These are phyloP conservation scores for Labia minor DNA, from an alignment of 2,888 invertebrate genomes.

Conservation along the genomic window DNA sequence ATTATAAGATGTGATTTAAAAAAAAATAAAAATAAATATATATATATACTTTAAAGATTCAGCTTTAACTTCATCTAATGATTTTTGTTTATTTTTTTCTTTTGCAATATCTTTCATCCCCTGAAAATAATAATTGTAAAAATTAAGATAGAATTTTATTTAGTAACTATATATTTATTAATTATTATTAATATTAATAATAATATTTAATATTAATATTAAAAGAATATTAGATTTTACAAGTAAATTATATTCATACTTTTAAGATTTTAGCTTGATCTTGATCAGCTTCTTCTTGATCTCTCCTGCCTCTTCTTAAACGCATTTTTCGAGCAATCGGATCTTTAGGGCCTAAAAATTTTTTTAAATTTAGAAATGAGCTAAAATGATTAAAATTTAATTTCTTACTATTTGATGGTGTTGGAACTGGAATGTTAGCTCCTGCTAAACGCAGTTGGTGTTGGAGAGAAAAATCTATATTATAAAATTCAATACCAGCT, in stretches of 20 bases:
- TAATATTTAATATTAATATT: constrained; percentile 18
- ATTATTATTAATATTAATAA: background rate
- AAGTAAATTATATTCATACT: constrained; percentile 43
- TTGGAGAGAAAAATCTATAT: constrained; percentile 96
- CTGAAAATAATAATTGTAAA: too few species aligned
- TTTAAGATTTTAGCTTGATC: constrained; percentile 78
- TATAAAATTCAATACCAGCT: constrained; percentile 84
- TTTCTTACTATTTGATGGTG: constrained; percentile 54
- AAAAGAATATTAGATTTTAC: constrained; percentile 22
- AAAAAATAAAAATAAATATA: background rate
- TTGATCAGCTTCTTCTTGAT: constrained; percentile 71
- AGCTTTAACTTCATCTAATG: constrained; percentile 53
- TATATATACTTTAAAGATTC: constrained; percentile 54
- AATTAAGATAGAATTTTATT: too few species aligned
- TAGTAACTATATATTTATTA: constrained; percentile 17
- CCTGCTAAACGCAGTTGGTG: constrained; percentile 87
- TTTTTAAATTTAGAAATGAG: constrained; percentile 19
- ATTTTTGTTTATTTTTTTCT: constrained; percentile 64
- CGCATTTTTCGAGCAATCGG: constrained; percentile 91
- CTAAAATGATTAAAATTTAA: constrained; percentile 14
- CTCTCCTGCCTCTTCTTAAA: constrained; percentile 65
- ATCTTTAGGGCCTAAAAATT: constrained; percentile 55
- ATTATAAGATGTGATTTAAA: background rate
- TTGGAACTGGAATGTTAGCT: constrained; percentile 66
- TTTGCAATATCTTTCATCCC: constrained; percentile 79